A percentile compares a stretch with the other conserved stretches of the same genome.
Conservation (phyloP, 2,113 vertebrate genomes). For the Tachuris rubrigastra region DNA sequence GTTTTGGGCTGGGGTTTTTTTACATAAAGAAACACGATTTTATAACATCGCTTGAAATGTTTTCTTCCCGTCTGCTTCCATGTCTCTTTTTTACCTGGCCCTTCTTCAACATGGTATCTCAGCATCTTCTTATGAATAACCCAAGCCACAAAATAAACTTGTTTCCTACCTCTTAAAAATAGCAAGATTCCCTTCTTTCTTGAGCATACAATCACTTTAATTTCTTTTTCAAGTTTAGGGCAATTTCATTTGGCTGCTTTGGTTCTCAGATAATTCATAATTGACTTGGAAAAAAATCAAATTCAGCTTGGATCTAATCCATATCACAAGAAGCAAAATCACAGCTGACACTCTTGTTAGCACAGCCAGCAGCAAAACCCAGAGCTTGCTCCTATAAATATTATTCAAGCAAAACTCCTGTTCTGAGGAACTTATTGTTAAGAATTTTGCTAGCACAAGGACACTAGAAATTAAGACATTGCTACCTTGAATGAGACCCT, state of each 20-base stretch:
- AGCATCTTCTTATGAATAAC: neutral
- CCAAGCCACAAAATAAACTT: neutral
- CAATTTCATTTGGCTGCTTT: constrained; percentile 35
- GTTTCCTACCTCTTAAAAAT: neutral
- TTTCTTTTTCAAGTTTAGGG: constrained; percentile 20
- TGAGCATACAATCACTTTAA: neutral
- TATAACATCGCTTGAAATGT: neutral
- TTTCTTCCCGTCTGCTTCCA: neutral
- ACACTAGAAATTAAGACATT: neutral
- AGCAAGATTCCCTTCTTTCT: neutral
- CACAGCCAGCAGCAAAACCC: constrained; percentile 34
- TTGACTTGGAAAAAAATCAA: constrained; percentile 58
- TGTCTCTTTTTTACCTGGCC: neutral
- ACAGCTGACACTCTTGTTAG: constrained; percentile 50
- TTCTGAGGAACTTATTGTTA: neutral
- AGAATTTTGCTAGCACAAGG: neutral
- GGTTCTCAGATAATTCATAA: constrained; percentile 52
- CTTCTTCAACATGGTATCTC: neutral
- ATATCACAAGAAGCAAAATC: constrained; percentile 38
- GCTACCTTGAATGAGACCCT: neutral
- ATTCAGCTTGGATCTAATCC: constrained; percentile 46
- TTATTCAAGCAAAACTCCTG: constrained; percentile 13
- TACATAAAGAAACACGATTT: neutral
- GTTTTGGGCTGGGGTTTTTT: neutral
- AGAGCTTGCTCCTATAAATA: neutral